A percentile compares a stretch with the other conserved stretches of the same genome.
Conservation (phyloP, 2,113 vertebrate species). For the Plecotus auritus region DNA sequence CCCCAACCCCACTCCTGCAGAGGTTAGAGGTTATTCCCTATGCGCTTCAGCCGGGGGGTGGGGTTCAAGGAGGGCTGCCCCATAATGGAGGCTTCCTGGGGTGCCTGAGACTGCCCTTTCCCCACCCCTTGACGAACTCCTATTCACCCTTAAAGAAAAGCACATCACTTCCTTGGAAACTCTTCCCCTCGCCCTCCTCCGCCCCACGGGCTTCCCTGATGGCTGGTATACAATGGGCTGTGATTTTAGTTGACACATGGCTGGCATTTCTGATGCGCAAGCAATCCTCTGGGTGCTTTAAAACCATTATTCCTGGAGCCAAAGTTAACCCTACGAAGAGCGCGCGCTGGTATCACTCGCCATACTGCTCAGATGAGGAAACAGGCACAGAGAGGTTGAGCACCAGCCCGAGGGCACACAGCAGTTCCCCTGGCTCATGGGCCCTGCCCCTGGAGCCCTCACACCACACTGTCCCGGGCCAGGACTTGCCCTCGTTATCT, state of each 20-base stretch:
- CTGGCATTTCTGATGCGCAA: rapidly evolving
- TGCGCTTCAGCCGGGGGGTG: background rate
- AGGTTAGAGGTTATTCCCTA: background rate
- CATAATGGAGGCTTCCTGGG: background rate
- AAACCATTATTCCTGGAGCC: background rate
- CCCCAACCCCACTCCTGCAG: background rate
- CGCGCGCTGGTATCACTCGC: too few relatives aligned
- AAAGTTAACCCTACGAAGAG: background rate
- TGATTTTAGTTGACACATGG: background rate
- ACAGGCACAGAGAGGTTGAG: background rate
- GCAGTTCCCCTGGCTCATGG: background rate
- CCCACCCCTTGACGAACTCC: background rate
- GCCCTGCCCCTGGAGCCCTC: background rate
- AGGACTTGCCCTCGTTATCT: background rate
- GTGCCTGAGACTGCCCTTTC: background rate
- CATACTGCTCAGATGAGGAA: background rate
- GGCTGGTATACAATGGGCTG: background rate
- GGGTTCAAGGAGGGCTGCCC: background rate
- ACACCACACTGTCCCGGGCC: rapidly evolving
- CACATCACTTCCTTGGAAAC: background rate
- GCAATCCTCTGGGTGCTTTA: background rate
- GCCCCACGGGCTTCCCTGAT: background rate
- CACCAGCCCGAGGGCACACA: background rate
- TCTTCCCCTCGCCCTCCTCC: background rate
- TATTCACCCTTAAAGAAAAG: background rate